Conservation (phyloP, 2,888 invertebrate species). For the Ennomos quercinarius region DNA sequence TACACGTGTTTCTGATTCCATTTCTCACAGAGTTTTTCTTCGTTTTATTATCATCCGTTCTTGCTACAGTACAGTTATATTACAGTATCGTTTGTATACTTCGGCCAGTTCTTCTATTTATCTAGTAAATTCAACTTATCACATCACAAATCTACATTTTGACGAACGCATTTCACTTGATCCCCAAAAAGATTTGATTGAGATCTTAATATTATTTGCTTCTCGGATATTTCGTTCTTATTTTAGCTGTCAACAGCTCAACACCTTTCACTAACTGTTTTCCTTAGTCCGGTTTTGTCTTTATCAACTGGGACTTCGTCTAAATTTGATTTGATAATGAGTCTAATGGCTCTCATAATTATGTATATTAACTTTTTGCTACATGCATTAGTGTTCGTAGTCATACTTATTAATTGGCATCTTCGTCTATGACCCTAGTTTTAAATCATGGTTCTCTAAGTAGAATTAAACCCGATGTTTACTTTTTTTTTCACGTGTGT, state of each 20-base stretch:
- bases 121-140: conserved; percentile 2
- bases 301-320: conserved; percentile 23
- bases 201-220: conserved; percentile 29
- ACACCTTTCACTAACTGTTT: conserved; percentile 44
- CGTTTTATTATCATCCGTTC: conserved; percentile 2
- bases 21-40: conserved; percentile 2
- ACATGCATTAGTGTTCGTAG: conserved; percentile 1
- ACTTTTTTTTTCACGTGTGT: too few relatives aligned
- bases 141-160: conserved; percentile 15
- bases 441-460: too few relatives aligned
- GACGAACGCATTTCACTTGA: conserved; percentile 20
- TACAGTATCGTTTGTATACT: neutral
- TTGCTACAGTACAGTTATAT: conserved; percentile 5
- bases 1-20: conserved; percentile 2
- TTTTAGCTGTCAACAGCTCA: conserved; percentile 39
- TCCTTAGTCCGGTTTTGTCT: conserved; percentile 35
- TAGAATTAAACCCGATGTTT: too few relatives aligned
- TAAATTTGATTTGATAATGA: conserved; percentile 21
- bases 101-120: too few relatives aligned
- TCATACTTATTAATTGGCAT: too few relatives aligned
- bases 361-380: conserved; percentile 1
- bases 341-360: neutral
- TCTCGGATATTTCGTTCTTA: conserved; percentile 33
- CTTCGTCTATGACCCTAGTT: too few relatives aligned
- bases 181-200: conserved; percentile 23